phyloP scores from a whole-genome alignment of 1,140 invertebrate genomes.

The Monochamus saltuarius region DNA sequence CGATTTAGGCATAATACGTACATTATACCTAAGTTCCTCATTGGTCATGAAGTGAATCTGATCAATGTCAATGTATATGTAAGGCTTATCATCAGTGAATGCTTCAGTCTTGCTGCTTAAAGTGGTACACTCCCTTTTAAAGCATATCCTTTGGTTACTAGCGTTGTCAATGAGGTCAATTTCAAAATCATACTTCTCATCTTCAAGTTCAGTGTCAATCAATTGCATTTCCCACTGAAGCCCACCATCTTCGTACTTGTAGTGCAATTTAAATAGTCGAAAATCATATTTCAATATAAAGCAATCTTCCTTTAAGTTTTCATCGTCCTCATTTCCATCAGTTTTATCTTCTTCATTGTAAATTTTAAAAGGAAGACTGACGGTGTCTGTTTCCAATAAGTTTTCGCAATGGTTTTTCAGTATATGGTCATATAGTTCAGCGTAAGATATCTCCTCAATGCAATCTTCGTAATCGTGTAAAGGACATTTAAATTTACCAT shows the following conservation, averaged over 20 bases:
- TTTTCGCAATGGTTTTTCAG: constrained; percentile 25
- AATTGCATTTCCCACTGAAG: constrained; percentile 25
- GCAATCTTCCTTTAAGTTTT: constrained; percentile 13
- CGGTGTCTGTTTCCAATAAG: constrained; percentile 23
- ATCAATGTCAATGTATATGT: neutral
- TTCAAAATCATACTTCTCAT: constrained; percentile 26
- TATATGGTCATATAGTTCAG: constrained; percentile 23
- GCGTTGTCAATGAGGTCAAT: constrained; percentile 24
- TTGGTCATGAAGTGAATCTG: neutral
- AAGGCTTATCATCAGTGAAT: neutral
- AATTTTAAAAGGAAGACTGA: constrained; percentile 24
- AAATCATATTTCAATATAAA: constrained; percentile 18
- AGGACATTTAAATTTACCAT: constrained; percentile 26
- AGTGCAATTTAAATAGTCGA: constrained; percentile 25
- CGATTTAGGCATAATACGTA: neutral
- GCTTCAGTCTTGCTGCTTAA: neutral
- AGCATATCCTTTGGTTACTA: neutral
- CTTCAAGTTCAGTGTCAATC: constrained; percentile 22
- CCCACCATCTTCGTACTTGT: constrained; percentile 5
- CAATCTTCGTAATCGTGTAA: constrained; percentile 23
- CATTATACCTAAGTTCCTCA: neutral
- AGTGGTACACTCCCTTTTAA: neutral
- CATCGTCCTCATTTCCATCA: neutral
- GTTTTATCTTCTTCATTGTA: too few relatives aligned
- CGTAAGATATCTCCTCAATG: constrained; percentile 1